Percentiles rank a stretch among this genome's conserved stretches.
phyloP scores from a whole-genome alignment of 1,140 invertebrate species.

The Tenebrio molitor region DNA sequence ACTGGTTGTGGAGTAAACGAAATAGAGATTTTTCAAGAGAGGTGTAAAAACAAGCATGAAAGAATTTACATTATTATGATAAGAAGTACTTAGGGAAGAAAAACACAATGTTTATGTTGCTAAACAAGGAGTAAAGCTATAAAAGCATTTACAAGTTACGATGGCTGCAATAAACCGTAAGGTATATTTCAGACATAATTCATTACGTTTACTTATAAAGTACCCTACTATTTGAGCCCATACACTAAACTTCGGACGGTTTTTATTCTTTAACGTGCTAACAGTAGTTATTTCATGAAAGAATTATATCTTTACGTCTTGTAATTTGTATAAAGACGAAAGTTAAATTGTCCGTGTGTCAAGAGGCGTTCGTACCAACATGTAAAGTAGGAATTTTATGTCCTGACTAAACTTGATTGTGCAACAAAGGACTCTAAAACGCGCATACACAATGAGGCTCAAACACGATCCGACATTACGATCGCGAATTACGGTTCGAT shows the following conservation, averaged over 20 bases:
- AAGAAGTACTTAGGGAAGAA: constrained; percentile 34
- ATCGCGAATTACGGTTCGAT: constrained; percentile 29
- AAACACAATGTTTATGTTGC: constrained; percentile 35
- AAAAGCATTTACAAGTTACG: constrained; percentile 44
- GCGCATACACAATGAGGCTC: constrained; percentile 30
- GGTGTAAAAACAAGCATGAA: constrained; percentile 10
- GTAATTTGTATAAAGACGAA: constrained; percentile 42
- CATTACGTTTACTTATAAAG: constrained; percentile 42
- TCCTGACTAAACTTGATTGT: constrained; percentile 40
- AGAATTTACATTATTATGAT: constrained; percentile 28
- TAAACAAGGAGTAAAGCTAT: constrained; percentile 40
- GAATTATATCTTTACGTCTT: constrained; percentile 31
- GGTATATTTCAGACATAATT: constrained; percentile 41
- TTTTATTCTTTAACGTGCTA: constrained; percentile 34
- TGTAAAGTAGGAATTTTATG: constrained; percentile 42
- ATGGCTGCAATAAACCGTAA: constrained; percentile 37
- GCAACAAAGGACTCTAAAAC: constrained; percentile 30
- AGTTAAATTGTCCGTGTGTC: constrained; percentile 43
- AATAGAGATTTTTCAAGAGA: no score
- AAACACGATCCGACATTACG: constrained; percentile 20
- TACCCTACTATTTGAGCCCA: constrained; percentile 42
- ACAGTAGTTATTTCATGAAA: constrained; percentile 38
- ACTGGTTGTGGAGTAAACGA: background rate
- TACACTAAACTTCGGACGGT: constrained; percentile 16
- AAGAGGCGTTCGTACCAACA: constrained; percentile 31